Evolutionary conservation across 2,888 invertebrate genomes (phyloP), one percentile per base, ranked within the genome.

Genomic region (Temnothorax unifasciatus): DNA sequence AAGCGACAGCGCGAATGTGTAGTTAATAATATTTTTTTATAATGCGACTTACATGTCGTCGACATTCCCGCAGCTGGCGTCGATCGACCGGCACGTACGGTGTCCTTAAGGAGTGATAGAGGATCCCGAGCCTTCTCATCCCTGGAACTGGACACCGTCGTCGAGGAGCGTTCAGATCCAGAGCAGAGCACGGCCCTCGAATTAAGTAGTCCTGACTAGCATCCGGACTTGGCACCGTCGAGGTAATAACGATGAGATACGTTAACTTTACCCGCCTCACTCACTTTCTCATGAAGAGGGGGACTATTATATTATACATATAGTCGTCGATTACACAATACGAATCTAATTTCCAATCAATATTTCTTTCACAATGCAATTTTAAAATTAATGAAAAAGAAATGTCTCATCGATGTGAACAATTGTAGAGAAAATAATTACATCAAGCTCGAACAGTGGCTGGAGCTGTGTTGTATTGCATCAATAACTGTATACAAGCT

Each of bases 161-260:
- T 98, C 38, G 98, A 98, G 93, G 98, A 98, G 92, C 96, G 97
- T 85, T 98, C 97, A 18, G 98, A 98, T 93, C 96, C 97, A 6
- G 97, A 97, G 93, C 97, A 97, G 93, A 97, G 94, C 85, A 94
- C 94, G 2, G 94, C 93, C 15, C 85, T 94, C 21, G 94, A 94
- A 85, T 90, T 94, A 61, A 94, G 94, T 77, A 94, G 94, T 88
- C 94, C 94, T 5, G 94, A 94, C 90, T 94, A 94, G 92, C 94
- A 94, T 93, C 92, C 93, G 90, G 92, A 90, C 85, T 90, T 92
- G 94, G 94, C 93, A 89, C 92, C 94, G 87, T 92, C 93, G 9
- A 94, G 94, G 94, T 94, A 41, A 69, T 38, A 44, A n/a, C 25
- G 15, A 47, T n/a, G 11, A 50, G 34, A 52, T 66, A 44, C 3